A percentile compares a stretch with the other conserved stretches of the same genome.
Conservation (phyloP, 2,888 invertebrate genomes). For the Linyphia triangularis region DNA sequence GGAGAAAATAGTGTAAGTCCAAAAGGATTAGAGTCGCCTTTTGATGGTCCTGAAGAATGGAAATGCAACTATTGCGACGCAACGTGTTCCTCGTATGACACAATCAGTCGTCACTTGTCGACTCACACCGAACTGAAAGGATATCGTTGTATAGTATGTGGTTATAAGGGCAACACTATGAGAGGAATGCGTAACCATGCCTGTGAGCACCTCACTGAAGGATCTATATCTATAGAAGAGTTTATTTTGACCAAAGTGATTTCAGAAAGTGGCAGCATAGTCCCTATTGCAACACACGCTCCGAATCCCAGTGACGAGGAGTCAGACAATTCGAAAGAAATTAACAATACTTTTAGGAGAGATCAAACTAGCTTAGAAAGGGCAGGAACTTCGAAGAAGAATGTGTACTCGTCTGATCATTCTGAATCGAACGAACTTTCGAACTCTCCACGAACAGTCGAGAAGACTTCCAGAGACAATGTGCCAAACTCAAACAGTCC, state of each 20-base stretch:
- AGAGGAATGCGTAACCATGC: constrained; percentile 99
- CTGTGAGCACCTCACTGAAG: constrained; percentile 95
- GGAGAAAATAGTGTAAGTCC: constrained; percentile 78
- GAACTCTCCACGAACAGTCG: not conserved
- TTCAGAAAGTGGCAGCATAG: constrained; percentile 83
- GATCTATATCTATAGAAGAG: constrained; percentile 81
- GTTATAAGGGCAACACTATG: constrained; percentile 96
- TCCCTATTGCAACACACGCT: constrained; percentile 1
- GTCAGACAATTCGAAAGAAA: constrained; percentile 34
- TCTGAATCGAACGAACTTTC: constrained; percentile 20
- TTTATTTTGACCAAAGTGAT: constrained; percentile 93
- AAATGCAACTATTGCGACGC: constrained; percentile 93
- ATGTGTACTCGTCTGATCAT: not conserved
- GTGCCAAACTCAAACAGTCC: constrained; percentile 7
- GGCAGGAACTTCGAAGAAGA: constrained; percentile 1
- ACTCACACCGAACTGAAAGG: constrained; percentile 90
- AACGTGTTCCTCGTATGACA: constrained; percentile 90
- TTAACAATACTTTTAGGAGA: not conserved
- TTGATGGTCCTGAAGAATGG: constrained; percentile 82
- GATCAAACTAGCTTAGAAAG: constrained; percentile 12
- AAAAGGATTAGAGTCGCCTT: constrained; percentile 78
- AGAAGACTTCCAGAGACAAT: not conserved
- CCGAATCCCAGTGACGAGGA: constrained; percentile 46
- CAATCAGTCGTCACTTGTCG: constrained; percentile 94
- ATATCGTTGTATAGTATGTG: constrained; percentile 95